Evolutionary conservation across 2,797 vertebrate genomes (phyloP), one percentile per base, ranked within the genome.

Genomic region (Darevskia nairensis): DNA sequence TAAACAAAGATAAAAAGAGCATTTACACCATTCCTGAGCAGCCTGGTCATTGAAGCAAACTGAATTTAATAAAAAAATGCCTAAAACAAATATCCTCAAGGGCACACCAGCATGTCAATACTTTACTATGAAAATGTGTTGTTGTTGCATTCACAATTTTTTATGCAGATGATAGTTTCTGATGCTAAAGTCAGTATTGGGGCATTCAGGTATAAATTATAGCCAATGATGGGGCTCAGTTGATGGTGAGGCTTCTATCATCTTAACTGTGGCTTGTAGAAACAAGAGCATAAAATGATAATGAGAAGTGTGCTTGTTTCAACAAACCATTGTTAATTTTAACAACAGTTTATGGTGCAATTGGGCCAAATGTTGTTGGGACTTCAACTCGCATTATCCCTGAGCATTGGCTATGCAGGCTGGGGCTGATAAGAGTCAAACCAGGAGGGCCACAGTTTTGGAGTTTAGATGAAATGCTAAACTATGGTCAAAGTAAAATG

Each of bases 31-130:
- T 79, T 55, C 46, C n/a, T 78, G 44, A 79, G 46, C n/a, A 59
- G 77, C 8, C 17, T 79, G 50, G 55, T 83, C 29, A 71, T 21
- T 19, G 17, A 83, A 75, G 23, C 25, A 32, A 11, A 84, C 46
- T 59, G 32, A 91, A 80, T 82, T 77, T 94, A 92, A 93, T 83
- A 84, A 81, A 89, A 88, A 88, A 89, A 94, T 94, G 94, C 94
- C 95, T 96, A 95, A 94, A 94, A 95, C 89, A 86, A 74, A 77
- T 64, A 78, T 90, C 90, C 94, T 91, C 91, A 85, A 89, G 91
- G 95, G 92, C n/a, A n/a, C 78, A 90, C 89, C 91, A 93, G 90
- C 1, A 91, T 72, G 79, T 88, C 95, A 94, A 92, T 92, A 91
- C 91, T 90, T 93, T 88, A 93, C 90, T 82, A 71, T 80, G 82